Evolutionary conservation across 2,113 vertebrate species (phyloP).

Genomic region (Recurvirostra avosetta): DNA sequence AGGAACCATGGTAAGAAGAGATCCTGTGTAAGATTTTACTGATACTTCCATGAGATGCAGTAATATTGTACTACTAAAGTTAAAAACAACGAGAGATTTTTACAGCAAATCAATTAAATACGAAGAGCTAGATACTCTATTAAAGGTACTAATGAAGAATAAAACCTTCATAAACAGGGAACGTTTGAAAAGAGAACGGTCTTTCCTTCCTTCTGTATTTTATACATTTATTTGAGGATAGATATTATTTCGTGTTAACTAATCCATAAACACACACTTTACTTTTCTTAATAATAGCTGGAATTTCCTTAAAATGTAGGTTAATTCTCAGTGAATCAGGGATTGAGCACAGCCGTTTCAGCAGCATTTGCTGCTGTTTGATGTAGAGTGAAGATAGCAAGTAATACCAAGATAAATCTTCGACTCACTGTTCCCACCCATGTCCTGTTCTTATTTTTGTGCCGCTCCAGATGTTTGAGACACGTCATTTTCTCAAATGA

Average conservation of each 20-base stretch:
- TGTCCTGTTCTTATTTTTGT: not conserved
- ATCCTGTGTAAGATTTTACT: not conserved
- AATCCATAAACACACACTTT: not conserved
- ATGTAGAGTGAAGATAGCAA: not conserved
- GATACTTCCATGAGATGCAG: not conserved
- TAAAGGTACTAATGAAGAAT: not conserved
- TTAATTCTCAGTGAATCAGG: not conserved
- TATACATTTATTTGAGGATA: not conserved
- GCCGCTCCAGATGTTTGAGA: not conserved
- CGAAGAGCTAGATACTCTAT: not conserved
- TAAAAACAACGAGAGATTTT: not conserved
- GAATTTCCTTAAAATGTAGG: not conserved
- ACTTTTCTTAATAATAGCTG: not conserved
- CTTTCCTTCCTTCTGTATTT: not conserved
- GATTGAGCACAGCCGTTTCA: not conserved
- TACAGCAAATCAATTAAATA: not conserved
- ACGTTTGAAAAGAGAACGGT: not conserved
- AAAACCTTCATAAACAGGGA: not conserved
- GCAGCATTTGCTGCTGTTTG: not conserved
- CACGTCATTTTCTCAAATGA: not conserved
- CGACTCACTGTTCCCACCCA: not conserved
- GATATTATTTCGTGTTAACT: not conserved
- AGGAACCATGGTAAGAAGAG: not conserved
- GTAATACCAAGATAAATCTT: not conserved
- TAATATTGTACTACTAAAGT: not conserved